Base-by-base conservation (phyloP, 2,888 invertebrate genomes). In the Bedellia somnulentella region DNA sequence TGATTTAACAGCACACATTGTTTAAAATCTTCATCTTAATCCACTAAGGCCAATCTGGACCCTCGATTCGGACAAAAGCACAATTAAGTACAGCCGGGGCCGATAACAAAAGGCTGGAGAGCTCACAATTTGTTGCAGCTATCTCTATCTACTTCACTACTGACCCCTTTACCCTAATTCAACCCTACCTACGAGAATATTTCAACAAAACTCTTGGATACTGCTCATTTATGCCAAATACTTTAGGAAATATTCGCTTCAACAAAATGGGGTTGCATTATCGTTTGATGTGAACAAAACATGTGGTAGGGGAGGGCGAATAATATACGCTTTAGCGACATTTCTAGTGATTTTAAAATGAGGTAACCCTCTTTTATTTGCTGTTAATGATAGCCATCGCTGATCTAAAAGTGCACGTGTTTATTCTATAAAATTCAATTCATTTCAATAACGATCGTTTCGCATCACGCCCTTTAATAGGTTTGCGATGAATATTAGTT, bases 101-200 rank as follows among this genome's bases (percentile, higher is more conserved):
- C 54, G 59, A 57, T 67, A 67, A 71, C 68, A 68, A 71, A 56
- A 58, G 66, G 57, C 55, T 52, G 51, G 54, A 55, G 61, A 60
- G 62, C 55, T 51, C 54, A 64, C 68, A 66, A 71, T 73, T 73
- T 73, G 75, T 68, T 73, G 67, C 75, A 75, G 70, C 63, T 64
- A 64, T 70, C 70, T 73, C 66, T 68, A 68, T 66, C 59, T 57
- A 57, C 53, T 52, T 55, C 52, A 68, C 62, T 67, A 64, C 61
- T 71, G 73, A 75, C 73, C 73, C 61, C 63, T 71, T 71, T 68
- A 67, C 68, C 70, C 70, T 62, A 71, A 66, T 70, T 63, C 60
- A 58, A 5, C 5, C 5, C 18, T 5, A 18, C 18, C 18, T 9
- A 6, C 18, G 5, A n/a, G n/a, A n/a, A n/a, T n/a, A n/a, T n/a